A percentile compares a stretch with the other conserved stretches of the same genome.
Conservation (phyloP, 2,113 vertebrate species). For the Condylura cristata region DNA sequence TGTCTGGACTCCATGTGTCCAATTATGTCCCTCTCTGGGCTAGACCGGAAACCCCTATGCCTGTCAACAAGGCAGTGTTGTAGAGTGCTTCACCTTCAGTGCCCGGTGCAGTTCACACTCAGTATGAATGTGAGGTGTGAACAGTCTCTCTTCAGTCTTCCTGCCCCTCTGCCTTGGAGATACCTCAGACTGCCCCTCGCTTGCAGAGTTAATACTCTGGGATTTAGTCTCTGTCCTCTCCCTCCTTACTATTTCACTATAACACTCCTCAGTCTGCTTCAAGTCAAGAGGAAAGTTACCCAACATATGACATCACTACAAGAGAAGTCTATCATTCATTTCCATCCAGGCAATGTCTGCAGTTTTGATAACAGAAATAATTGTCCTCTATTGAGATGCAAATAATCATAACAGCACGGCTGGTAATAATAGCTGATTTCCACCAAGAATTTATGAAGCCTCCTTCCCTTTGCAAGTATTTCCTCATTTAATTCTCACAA, state of each 20-base stretch:
- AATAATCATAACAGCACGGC: background rate
- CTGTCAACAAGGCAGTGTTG: background rate
- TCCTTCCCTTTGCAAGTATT: background rate
- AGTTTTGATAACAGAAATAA: constrained; percentile 20
- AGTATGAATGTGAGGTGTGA: background rate
- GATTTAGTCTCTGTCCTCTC: background rate
- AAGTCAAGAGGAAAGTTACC: background rate
- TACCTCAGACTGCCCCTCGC: background rate
- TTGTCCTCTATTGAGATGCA: background rate
- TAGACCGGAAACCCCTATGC: background rate
- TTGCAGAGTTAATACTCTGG: background rate
- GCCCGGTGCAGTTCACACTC: background rate
- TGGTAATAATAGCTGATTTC: background rate
- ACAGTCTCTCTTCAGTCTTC: background rate
- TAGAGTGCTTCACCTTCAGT: background rate
- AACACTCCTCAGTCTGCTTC: background rate
- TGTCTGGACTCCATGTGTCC: background rate
- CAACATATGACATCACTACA: background rate
- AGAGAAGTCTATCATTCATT: background rate
- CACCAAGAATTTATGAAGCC: background rate
- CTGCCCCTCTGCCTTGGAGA: fast-evolving
- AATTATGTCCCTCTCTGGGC: background rate
- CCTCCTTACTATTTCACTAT: background rate
- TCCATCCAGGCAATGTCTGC: background rate
- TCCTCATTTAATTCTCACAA: background rate